A percentile compares a stretch with the other conserved stretches of the same genome.
These are phyloP conservation scores for Notechis scutatus DNA, from an alignment of 2,113 vertebrate genomes.

Conservation along the genomic window DNA sequence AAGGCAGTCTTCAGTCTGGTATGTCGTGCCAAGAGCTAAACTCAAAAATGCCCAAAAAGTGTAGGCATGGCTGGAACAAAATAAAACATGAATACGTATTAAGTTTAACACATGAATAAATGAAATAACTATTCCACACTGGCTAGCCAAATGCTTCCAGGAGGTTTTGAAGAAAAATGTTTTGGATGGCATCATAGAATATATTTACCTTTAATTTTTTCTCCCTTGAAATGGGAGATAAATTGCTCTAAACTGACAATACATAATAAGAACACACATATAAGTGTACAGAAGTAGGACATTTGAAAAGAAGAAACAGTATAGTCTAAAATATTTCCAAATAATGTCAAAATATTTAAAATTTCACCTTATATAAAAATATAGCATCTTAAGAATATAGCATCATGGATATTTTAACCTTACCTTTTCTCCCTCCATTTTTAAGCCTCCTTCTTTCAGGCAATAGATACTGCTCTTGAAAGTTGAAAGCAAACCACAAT, in stretches of 20 bases:
- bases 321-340: neutral
- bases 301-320: neutral
- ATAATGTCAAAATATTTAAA: neutral
- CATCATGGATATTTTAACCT: neutral
- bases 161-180: neutral
- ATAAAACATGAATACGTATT: neutral
- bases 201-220: neutral
- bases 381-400: neutral
- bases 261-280: neutral
- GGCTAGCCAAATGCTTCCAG: neutral
- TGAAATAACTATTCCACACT: neutral
- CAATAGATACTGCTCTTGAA: neutral
- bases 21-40: neutral
- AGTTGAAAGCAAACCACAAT: neutral
- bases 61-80: neutral
- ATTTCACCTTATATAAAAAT: neutral
- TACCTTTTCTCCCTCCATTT: neutral
- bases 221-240: neutral
- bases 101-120: neutral
- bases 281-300: neutral
- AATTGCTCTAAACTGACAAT: neutral
- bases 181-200: neutral
- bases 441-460: neutral
- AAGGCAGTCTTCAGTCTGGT: neutral
- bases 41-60: neutral